Conservation (phyloP, 2,888 invertebrate genomes). For the Nyleta sp. region DNA sequence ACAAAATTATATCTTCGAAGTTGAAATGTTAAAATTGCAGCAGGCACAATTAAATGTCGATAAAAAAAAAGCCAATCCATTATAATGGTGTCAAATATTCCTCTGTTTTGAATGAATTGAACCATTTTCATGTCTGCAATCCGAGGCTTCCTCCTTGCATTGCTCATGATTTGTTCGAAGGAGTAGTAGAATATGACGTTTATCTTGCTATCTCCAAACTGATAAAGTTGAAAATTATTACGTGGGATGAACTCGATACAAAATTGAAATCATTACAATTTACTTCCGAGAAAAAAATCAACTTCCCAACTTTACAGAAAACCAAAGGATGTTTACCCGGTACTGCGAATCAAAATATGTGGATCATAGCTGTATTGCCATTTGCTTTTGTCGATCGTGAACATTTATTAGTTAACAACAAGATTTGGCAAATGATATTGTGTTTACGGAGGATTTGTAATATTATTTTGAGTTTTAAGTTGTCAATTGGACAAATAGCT, state of each 20-base stretch:
- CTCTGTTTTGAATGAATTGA: constrained; percentile 70
- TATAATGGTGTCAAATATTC: constrained; percentile 68
- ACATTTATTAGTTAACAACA: constrained; percentile 30
- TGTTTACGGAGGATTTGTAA: constrained; percentile 40
- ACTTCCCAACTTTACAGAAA: constrained; percentile 7
- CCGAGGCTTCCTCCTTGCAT: constrained; percentile 66
- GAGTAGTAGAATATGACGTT: constrained; percentile 66
- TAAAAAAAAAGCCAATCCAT: constrained; percentile 5
- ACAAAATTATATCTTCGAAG: constrained; percentile 14
- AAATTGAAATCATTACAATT: neutral
- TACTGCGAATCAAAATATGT: constrained; percentile 52
- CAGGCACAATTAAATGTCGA: neutral
- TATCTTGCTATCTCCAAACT: constrained; percentile 63
- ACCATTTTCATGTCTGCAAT: constrained; percentile 68
- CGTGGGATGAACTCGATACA: neutral
- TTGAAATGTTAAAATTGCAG: constrained; percentile 9
- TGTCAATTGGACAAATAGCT: neutral
- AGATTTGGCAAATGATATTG: constrained; percentile 54
- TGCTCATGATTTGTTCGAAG: constrained; percentile 71
- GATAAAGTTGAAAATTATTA: constrained; percentile 9
- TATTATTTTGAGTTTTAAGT: constrained; percentile 19
- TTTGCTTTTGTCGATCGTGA: constrained; percentile 28
- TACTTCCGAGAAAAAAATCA: constrained; percentile 3
- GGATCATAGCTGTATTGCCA: constrained; percentile 36
- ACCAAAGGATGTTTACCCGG: constrained; percentile 44